Base-by-base conservation (phyloP, 2,113 vertebrate species). In the Erinaceus europaeus region DNA sequence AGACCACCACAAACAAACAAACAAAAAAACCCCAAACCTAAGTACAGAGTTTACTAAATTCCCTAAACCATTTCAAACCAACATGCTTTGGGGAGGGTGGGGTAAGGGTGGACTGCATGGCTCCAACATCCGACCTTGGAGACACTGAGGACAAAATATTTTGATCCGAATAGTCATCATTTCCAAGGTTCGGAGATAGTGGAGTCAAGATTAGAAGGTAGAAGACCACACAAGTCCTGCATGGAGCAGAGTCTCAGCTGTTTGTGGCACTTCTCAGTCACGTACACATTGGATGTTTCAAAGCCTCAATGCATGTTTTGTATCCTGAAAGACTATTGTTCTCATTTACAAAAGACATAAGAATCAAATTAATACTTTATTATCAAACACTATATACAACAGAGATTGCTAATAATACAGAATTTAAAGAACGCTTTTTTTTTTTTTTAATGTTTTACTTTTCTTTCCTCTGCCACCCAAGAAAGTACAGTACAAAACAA, bases 351-450 rank as follows among this genome's bases (percentile, higher is more conserved):
- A 99, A 99, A 99, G 98, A 99, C 98, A 98, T 98, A 98, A 98
- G 98, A 99, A 99, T 98, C 98, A 99, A 99, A 99, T 99, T 97
- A 99, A 99, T 99, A 99, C 97, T 99, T 99, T 99, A 98, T 99
- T 99, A 99, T 99, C 99, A 99, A 99, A 99, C 98, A 99, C 98
- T 99, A 99, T 99, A 98, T 99, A 99, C 99, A 99, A 98, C 98
- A 98, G 98, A 98, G 97, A 94, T 97, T 97, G 96, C 97, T 98
- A 98, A 98, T 98, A 98, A 98, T 98, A 98, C 97, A 98, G 97
- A 98, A 97, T 98, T 98, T 97, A 97, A 98, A 97, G 97, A 98
- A 98, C 96, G 96, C 91, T 94, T 88, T 89, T 79, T 68, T 93
- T 90, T 97, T 97, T 97, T 95, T 89, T 89, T 62, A 71, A 96